Evolutionary conservation across 2,888 invertebrate species (phyloP).

Genomic region (Andrena minutula): DNA sequence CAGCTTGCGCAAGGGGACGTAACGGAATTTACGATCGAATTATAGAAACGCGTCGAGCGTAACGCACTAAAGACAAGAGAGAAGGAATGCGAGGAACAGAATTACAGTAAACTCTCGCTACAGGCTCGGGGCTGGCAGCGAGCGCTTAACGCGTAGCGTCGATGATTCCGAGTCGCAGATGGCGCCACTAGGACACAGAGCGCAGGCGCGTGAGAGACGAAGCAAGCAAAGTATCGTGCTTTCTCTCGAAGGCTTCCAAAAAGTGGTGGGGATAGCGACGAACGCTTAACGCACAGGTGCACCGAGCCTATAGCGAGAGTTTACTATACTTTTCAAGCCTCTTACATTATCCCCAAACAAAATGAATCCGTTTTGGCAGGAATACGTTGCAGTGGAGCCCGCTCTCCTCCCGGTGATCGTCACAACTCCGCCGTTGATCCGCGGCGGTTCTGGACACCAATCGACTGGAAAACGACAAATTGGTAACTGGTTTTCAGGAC

Average conservation of each 20-base stretch:
- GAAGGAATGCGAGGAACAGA: background rate
- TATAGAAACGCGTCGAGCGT: slow-evolving; percentile 19
- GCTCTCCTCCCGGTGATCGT: slow-evolving; percentile 90
- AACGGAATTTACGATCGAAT: background rate
- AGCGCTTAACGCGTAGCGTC: no score
- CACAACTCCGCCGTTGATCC: slow-evolving; percentile 91
- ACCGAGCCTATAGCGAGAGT: no score
- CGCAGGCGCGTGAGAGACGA: no score
- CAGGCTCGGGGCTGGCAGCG: no score
- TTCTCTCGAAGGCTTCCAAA: no score
- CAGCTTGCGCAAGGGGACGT: slow-evolving; percentile 20
- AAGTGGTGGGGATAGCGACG: no score
- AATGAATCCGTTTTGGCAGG: slow-evolving; percentile 93
- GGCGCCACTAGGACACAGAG: no score
- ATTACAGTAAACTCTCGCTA: no score
- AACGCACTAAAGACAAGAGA: slow-evolving; percentile 1
- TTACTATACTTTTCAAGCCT: slow-evolving; percentile 31
- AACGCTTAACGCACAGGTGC: no score
- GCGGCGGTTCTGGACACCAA: slow-evolving; percentile 95
- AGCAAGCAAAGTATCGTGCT: no score
- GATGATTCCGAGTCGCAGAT: no score
- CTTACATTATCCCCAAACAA: slow-evolving; percentile 92
- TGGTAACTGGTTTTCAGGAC: background rate
- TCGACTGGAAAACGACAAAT: slow-evolving; percentile 86
- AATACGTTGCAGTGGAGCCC: slow-evolving; percentile 92